Evolutionary conservation across 53 echinoderm and acorn worm genomes (phyloP).

Genomic region (Apostichopus leukothele): DNA sequence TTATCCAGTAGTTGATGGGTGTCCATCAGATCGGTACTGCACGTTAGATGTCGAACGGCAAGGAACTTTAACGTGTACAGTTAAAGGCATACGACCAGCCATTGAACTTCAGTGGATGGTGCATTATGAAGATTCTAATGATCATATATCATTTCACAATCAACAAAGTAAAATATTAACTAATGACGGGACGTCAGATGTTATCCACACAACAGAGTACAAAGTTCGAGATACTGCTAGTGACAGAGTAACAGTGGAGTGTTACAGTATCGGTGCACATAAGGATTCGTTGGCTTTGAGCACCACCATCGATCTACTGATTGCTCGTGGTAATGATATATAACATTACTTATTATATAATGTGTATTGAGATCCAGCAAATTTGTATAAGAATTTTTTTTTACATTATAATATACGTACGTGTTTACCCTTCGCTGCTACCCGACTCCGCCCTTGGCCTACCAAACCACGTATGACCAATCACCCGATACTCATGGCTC

Average conservation of each 20-base stretch:
- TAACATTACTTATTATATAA: too few relatives aligned
- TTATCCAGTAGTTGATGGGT: not conserved
- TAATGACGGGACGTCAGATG: not conserved
- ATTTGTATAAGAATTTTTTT: too few relatives aligned
- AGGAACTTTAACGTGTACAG: not conserved
- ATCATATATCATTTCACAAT: not conserved
- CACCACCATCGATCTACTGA: not conserved
- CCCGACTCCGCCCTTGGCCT: too few relatives aligned
- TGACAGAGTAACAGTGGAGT: not conserved
- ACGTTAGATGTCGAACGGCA: not conserved
- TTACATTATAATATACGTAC: too few relatives aligned
- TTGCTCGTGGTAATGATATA: not conserved
- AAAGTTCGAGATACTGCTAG: not conserved
- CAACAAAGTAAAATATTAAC: not conserved
- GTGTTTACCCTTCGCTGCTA: too few relatives aligned
- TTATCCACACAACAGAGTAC: not conserved
- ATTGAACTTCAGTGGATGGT: not conserved
- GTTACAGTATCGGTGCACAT: not conserved
- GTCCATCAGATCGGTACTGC: not conserved
- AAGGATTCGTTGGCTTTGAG: not conserved
- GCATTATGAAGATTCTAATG: not conserved
- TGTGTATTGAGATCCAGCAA: too few relatives aligned
- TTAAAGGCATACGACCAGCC: not conserved
- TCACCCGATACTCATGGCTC: too few relatives aligned
- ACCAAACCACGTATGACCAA: too few relatives aligned